phyloP scores from a whole-genome alignment of 92 coral and sea anemone genomes.

The Umimayanthus kanabou region DNA sequence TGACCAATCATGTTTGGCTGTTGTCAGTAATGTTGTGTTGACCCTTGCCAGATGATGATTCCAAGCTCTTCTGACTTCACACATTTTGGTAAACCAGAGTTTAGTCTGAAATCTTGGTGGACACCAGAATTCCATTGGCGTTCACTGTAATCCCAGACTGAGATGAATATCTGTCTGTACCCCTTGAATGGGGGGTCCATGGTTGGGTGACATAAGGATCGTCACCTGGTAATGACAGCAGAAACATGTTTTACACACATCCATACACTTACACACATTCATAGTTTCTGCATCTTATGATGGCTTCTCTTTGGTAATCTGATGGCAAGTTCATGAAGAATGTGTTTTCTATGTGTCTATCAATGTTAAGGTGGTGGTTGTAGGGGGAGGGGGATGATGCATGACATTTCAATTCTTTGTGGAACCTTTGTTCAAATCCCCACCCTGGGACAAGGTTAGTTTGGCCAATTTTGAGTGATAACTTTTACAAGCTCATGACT shows the following conservation, averaged over 20 bases:
- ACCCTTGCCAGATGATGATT: conserved; percentile 51
- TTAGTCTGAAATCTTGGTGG: conserved; percentile 81
- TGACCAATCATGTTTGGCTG: too few relatives aligned
- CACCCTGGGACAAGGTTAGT: too few relatives aligned
- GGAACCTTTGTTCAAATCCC: too few relatives aligned
- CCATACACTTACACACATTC: background rate
- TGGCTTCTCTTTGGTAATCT: conserved; percentile 41
- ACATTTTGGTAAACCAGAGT: conserved; percentile 63
- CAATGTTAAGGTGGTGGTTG: too few relatives aligned
- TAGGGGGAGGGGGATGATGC: too few relatives aligned
- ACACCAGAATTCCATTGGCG: conserved; percentile 32
- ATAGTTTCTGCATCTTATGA: conserved; percentile 7
- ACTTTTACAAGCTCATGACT: too few relatives aligned
- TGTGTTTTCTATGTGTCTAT: too few relatives aligned
- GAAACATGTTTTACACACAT: conserved; percentile 39
- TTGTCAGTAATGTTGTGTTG: background rate
- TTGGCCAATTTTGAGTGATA: too few relatives aligned
- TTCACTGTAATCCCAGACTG: conserved; percentile 68
- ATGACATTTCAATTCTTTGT: too few relatives aligned
- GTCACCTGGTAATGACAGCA: conserved; percentile 60
- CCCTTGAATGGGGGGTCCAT: conserved; percentile 32
- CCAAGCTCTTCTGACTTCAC: conserved; percentile 47
- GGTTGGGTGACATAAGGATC: conserved; percentile 47
- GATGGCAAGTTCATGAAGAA: conserved; percentile 49
- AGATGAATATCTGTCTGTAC: conserved; percentile 49